Evolutionary conservation across 2,113 vertebrate genomes (phyloP).

Genomic region (Leuciscus idus): DNA sequence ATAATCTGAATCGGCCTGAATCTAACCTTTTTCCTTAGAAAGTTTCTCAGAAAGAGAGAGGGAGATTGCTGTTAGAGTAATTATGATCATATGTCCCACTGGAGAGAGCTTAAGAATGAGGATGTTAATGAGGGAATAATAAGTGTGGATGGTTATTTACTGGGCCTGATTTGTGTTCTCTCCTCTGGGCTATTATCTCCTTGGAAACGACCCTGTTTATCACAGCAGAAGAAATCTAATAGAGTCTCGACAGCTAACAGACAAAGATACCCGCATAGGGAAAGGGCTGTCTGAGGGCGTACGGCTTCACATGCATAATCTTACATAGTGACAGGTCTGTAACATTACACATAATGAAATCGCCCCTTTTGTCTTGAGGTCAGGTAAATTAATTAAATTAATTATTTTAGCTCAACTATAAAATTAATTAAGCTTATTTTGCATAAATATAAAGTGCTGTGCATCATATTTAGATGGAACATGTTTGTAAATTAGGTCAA

Average conservation of each 20-base stretch:
- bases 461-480: neutral
- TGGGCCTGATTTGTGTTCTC: constrained; percentile 23
- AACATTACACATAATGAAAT: neutral
- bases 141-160: constrained; percentile 54
- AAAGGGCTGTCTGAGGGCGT: neutral
- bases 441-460: neutral
- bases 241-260: neutral
- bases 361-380: neutral
- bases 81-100: constrained; percentile 1
- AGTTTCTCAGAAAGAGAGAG: constrained; percentile 12
- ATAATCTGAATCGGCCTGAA: neutral
- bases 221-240: constrained; percentile 23
- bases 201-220: constrained; percentile 28
- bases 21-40: neutral
- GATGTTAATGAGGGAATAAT: constrained; percentile 61
- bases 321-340: neutral
- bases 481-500: neutral
- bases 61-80: constrained; percentile 1
- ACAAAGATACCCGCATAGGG: constrained; percentile 8
- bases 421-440: neutral
- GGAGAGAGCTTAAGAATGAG: constrained; percentile 57
- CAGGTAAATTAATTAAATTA: neutral
- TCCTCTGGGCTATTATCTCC: neutral
- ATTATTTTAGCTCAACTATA: neutral
- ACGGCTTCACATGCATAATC: neutral